Evolutionary conservation across 2,797 vertebrate species (phyloP).

Genomic region (Amblyopsis hoosieri): DNA sequence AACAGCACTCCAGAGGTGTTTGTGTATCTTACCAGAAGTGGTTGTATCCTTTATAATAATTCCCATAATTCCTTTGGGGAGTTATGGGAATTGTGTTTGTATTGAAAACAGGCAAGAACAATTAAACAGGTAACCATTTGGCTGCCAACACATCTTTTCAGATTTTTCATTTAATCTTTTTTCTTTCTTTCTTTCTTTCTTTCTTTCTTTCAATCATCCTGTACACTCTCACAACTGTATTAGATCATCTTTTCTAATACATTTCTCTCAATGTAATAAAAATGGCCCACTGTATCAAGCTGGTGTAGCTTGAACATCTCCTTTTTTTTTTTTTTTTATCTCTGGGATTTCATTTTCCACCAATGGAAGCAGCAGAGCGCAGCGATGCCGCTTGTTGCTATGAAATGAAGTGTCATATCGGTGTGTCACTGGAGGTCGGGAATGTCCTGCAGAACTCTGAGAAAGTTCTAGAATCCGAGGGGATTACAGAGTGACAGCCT

Average conservation of each 20-base stretch:
- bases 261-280: not conserved
- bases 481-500: slow-evolving; percentile 37
- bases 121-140: too few species aligned
- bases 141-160: not conserved
- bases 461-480: slow-evolving; percentile 28
- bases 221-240: slow-evolving; percentile 10
- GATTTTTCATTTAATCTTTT: not conserved
- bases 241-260: not conserved
- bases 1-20: not conserved
- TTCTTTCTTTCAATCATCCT: slow-evolving; percentile 1
- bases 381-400: slow-evolving; percentile 44
- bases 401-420: slow-evolving; percentile 65
- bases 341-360: slow-evolving; percentile 40
- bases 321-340: slow-evolving; percentile 12
- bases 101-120: too few species aligned
- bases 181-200: not conserved
- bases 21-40: not conserved
- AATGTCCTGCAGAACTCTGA: slow-evolving; percentile 20
- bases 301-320: slow-evolving; percentile 37
- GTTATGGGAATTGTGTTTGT: too few species aligned
- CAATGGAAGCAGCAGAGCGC: slow-evolving; percentile 32
- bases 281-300: not conserved
- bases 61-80: not conserved
- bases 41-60: not conserved
- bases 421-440: slow-evolving; percentile 31